These are phyloP conservation scores for Folsomia candida DNA, from an alignment of 2,888 invertebrate species.

Conservation along the genomic window DNA sequence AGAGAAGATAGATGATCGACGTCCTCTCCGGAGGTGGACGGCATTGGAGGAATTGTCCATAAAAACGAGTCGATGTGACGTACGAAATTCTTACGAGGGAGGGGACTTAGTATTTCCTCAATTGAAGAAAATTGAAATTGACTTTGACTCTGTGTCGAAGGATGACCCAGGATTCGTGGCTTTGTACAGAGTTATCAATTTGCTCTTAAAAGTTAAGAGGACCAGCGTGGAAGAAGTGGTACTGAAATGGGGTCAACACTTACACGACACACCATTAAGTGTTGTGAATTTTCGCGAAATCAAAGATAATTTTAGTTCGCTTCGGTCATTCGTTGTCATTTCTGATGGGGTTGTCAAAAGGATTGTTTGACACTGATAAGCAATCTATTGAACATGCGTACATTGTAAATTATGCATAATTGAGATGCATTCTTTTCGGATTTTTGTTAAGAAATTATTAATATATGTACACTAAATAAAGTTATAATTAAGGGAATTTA, in stretches of 20 bases:
- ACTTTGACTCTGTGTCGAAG: constrained; percentile 21
- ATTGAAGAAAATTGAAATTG: constrained; percentile 11
- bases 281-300: background rate
- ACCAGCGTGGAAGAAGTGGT: constrained; percentile 9
- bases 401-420: too few relatives aligned
- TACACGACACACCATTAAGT: constrained; percentile 18
- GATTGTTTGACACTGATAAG: background rate
- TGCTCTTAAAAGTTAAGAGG: constrained; percentile 6
- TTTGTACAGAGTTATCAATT: constrained; percentile 16
- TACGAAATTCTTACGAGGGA: constrained; percentile 15
- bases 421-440: too few relatives aligned
- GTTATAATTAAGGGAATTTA: too few relatives aligned
- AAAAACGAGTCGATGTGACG: constrained; percentile 22
- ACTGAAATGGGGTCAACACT: constrained; percentile 21
- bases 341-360: background rate
- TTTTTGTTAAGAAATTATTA: too few relatives aligned
- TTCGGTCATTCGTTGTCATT: background rate
- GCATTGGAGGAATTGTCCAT: constrained; percentile 14
- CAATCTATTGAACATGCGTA: too few relatives aligned
- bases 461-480: too few relatives aligned
- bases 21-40: constrained; percentile 12
- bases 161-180: constrained; percentile 19
- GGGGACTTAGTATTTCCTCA: constrained; percentile 12
- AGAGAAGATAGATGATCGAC: constrained; percentile 28
- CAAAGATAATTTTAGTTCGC: background rate